Evolutionary conservation across 1,140 invertebrate genomes (phyloP).

Genomic region (Hycleus cichorii): DNA sequence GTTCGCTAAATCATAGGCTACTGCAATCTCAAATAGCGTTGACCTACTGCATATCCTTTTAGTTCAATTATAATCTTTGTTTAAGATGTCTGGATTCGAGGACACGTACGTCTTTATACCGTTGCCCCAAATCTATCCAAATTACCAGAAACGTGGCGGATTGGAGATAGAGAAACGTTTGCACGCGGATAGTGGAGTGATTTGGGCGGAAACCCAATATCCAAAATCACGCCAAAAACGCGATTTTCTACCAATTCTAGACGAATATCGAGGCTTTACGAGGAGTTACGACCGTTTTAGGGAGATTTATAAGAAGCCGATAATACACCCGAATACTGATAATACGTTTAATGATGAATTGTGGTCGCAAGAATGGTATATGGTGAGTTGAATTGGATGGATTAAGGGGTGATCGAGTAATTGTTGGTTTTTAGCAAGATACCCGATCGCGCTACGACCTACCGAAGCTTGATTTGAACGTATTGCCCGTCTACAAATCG

Average conservation of each 20-base stretch:
- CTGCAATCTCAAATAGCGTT: no score
- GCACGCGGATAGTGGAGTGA: slow-evolving; percentile 44
- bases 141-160: slow-evolving; percentile 37
- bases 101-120: slow-evolving; percentile 50
- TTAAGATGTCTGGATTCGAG: slow-evolving; percentile 49
- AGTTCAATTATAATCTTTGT: not conserved
- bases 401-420: not conserved
- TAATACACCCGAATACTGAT: slow-evolving; percentile 7
- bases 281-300: not conserved
- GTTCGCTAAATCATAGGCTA: no score
- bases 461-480: slow-evolving; percentile 65
- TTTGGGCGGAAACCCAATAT: slow-evolving; percentile 64
- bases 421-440: slow-evolving; percentile 51
- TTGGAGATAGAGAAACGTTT: slow-evolving; percentile 30
- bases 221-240: slow-evolving; percentile 56
- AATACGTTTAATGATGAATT: slow-evolving; percentile 73
- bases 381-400: slow-evolving; percentile 54
- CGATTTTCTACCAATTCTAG: slow-evolving; percentile 38
- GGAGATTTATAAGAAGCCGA: slow-evolving; percentile 6
- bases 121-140: slow-evolving; percentile 35
- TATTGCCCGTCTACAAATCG: slow-evolving; percentile 69
- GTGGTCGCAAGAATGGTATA: slow-evolving; percentile 85
- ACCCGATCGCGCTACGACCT: slow-evolving; percentile 49
- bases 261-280: not conserved
- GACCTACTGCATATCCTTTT: no score